phyloP scores from a whole-genome alignment of 2,797 vertebrate genomes.

The Malurus splendens region DNA sequence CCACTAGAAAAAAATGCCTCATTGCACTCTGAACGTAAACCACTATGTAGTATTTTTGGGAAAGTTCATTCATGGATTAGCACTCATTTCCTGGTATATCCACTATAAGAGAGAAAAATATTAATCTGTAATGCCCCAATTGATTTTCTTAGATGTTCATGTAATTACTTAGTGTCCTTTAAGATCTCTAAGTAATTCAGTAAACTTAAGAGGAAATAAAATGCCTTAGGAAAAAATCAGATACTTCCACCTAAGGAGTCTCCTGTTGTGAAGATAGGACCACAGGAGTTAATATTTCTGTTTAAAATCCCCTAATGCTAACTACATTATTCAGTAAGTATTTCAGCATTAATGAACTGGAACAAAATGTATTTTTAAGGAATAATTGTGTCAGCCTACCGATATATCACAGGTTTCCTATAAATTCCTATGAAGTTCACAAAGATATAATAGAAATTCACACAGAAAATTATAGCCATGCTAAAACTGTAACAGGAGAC shows the following conservation, averaged over 20 bases:
- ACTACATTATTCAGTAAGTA: background rate
- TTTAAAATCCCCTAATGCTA: background rate
- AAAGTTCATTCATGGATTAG: background rate
- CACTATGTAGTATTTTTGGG: background rate
- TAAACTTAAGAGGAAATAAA: background rate
- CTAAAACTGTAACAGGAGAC: background rate
- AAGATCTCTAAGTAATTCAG: background rate
- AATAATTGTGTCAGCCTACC: background rate
- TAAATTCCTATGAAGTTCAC: background rate
- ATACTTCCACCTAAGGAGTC: background rate
- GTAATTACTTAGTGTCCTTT: background rate
- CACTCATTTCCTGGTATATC: background rate
- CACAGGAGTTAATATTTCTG: background rate
- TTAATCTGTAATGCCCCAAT: background rate
- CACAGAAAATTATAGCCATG: background rate
- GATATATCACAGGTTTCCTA: background rate
- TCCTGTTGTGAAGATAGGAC: background rate
- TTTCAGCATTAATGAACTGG: background rate
- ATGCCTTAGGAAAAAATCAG: background rate
- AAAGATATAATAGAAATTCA: background rate
- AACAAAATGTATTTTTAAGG: background rate
- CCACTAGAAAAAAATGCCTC: background rate
- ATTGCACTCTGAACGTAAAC: background rate
- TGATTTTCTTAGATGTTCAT: background rate
- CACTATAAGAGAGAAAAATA: background rate